Conservation (phyloP, 2,888 invertebrate species). For the Habroteleia sp. region DNA sequence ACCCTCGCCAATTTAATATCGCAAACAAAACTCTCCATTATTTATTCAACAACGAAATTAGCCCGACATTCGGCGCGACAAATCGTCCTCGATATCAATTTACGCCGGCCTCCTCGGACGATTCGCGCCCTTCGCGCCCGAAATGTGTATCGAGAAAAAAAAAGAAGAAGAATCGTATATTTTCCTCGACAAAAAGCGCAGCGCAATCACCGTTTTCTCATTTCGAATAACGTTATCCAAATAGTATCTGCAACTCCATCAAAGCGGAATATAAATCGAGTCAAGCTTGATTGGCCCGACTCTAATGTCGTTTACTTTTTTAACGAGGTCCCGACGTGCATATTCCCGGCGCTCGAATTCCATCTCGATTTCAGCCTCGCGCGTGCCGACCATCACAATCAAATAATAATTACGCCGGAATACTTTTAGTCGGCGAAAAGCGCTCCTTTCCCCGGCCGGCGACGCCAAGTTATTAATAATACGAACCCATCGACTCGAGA, state of each 20-base stretch:
- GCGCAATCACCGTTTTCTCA: constrained; percentile 60
- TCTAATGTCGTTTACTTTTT: constrained; percentile 64
- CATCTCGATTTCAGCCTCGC: constrained; percentile 58
- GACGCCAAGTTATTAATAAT: constrained; percentile 60
- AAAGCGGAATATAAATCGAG: constrained; percentile 64
- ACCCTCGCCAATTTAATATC: constrained; percentile 25
- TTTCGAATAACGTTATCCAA: constrained; percentile 62
- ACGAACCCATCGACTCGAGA: constrained; percentile 51
- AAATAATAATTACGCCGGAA: constrained; percentile 61
- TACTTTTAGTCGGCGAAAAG: constrained; percentile 49
- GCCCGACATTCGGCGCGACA: not conserved
- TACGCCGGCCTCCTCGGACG: too few species aligned
- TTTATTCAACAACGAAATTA: constrained; percentile 40
- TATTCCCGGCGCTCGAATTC: constrained; percentile 57
- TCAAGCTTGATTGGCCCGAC: constrained; percentile 62
- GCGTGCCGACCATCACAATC: constrained; percentile 53
- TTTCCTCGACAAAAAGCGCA: constrained; percentile 48
- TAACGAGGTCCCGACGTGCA: constrained; percentile 60
- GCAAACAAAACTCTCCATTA: constrained; percentile 32
- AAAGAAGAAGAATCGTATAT: too few species aligned
- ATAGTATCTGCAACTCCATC: constrained; percentile 57
- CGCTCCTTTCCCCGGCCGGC: constrained; percentile 36
- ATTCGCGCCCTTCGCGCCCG: not conserved
- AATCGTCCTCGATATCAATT: constrained; percentile 20
- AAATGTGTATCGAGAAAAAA: not conserved